phyloP scores from a whole-genome alignment of 2,113 vertebrate genomes.

The Dasypus novemcinctus region DNA sequence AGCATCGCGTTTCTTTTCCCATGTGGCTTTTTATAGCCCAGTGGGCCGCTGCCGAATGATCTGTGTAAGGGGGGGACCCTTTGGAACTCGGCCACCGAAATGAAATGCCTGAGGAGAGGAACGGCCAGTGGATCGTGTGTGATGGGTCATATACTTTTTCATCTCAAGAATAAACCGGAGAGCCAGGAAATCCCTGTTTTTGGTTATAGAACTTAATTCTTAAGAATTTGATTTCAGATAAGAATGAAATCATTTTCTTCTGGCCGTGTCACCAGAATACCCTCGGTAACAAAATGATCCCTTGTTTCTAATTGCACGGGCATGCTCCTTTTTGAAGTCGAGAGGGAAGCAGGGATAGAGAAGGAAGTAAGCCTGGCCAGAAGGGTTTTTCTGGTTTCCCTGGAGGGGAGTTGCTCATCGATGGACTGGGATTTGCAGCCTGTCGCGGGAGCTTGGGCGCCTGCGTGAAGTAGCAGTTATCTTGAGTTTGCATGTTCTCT shows the following conservation, averaged over 20 bases:
- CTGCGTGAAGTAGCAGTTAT: no score
- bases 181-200: background rate
- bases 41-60: background rate
- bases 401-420: background rate
- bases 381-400: background rate
- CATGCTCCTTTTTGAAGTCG: background rate
- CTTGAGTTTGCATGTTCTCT: background rate
- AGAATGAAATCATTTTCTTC: background rate
- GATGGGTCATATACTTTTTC: background rate
- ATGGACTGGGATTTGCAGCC: background rate
- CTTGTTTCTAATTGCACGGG: background rate
- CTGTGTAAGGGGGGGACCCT: background rate
- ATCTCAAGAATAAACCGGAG: background rate
- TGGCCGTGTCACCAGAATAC: background rate
- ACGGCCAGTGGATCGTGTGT: background rate
- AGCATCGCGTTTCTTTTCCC: slow-evolving; percentile 43
- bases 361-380: fast-evolving
- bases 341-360: fast-evolving
- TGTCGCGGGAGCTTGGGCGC: fast-evolving
- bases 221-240: slow-evolving; percentile 38
- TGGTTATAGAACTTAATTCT: background rate
- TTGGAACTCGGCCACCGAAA: background rate
- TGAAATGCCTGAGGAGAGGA: background rate
- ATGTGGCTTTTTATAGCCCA: background rate
- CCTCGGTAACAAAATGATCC: background rate